Conservation (phyloP, 2,888 invertebrate genomes). For the Trissolcus brochymenae region DNA sequence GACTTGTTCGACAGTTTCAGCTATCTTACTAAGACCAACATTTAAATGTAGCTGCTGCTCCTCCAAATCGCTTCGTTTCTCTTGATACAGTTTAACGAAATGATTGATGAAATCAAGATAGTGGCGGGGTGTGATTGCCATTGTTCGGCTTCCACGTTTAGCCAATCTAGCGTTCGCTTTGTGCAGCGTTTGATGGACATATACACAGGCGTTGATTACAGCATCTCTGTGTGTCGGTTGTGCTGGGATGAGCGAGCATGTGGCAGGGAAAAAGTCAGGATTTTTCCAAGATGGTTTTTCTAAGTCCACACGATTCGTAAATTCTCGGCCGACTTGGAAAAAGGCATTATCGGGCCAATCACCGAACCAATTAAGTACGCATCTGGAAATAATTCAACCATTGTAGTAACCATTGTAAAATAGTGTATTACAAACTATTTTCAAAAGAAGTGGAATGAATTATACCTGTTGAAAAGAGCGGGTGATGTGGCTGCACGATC, state of each 20-base stretch:
- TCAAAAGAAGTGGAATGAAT: too few relatives aligned
- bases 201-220: constrained; percentile 98
- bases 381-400: constrained; percentile 84
- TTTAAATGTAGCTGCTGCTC: constrained; percentile 99
- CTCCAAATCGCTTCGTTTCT: constrained; percentile 98
- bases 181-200: constrained; percentile 98
- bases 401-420: background rate
- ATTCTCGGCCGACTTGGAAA: constrained; percentile 97
- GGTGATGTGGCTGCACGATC: constrained; percentile 99
- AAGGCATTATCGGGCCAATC: constrained; percentile 99
- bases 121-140: constrained; percentile 98
- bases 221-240: constrained; percentile 93
- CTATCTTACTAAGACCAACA: constrained; percentile 98
- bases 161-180: constrained; percentile 93
- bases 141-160: constrained; percentile 95
- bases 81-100: constrained; percentile 97
- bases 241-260: constrained; percentile 85
- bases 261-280: constrained; percentile 93
- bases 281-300: constrained; percentile 90
- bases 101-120: constrained; percentile 99
- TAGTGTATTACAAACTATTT: background rate
- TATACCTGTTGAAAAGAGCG: constrained; percentile 91
- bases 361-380: constrained; percentile 99
- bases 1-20: constrained; percentile 99
- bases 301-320: constrained; percentile 95